Evolutionary conservation across 2,797 vertebrate genomes (phyloP).

Genomic region (Sternarchorhynchus goeldii): DNA sequence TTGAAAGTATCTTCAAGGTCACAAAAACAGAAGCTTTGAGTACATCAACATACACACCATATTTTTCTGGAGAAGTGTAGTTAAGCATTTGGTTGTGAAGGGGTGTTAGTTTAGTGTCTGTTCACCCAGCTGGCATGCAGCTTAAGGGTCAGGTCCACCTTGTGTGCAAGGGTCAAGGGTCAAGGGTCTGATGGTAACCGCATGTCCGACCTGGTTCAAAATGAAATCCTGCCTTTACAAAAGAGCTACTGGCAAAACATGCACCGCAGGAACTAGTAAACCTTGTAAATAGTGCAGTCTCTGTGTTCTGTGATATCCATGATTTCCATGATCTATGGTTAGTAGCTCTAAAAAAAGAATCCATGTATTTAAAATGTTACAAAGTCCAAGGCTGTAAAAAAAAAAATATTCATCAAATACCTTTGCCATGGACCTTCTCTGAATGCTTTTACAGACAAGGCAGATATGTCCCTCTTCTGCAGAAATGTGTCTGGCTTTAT

Average conservation of each 20-base stretch:
- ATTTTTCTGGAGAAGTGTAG: constrained; percentile 13
- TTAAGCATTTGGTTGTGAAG: not conserved
- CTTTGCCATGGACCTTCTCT: constrained; percentile 36
- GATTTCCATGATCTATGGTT: constrained; percentile 51
- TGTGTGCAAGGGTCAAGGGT: constrained; percentile 48
- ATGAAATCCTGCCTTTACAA: constrained; percentile 56
- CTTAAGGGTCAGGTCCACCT: constrained; percentile 54
- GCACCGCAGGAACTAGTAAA: constrained; percentile 50
- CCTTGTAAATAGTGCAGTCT: constrained; percentile 52
- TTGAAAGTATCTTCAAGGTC: not conserved
- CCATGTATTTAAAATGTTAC: constrained; percentile 52
- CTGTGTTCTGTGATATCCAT: constrained; percentile 35
- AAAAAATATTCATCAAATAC: constrained; percentile 42
- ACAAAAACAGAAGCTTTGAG: not conserved
- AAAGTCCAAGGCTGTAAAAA: constrained; percentile 46
- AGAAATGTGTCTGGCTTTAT: constrained; percentile 64
- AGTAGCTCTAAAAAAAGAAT: constrained; percentile 50
- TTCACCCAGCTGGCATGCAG: constrained; percentile 42
- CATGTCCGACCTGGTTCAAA: constrained; percentile 63
- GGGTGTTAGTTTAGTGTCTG: constrained; percentile 24
- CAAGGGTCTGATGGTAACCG: constrained; percentile 63
- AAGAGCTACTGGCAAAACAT: constrained; percentile 54
- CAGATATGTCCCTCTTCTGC: constrained; percentile 46
- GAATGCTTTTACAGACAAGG: constrained; percentile 50
- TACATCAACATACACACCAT: constrained; percentile 9